Evolutionary conservation across 2,888 invertebrate species (phyloP), one percentile per base, ranked within the genome.

Genomic region (Pristionchus entomophagus): DNA sequence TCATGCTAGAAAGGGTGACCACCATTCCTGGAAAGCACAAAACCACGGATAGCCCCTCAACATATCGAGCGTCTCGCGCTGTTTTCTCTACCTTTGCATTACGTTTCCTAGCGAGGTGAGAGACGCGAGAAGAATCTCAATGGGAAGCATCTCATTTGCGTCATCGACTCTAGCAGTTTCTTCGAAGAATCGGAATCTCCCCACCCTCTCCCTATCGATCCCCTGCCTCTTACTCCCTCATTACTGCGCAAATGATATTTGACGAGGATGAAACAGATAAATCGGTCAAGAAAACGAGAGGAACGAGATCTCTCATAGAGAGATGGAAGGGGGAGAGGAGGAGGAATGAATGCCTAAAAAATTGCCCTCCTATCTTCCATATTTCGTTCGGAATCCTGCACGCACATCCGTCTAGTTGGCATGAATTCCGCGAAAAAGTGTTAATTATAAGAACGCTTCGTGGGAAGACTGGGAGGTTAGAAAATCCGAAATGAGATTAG

Each of bases 261-360:
- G 45, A 49, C 41, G 45, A 14, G 26, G 77, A 32, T 22, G 59
- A 38, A 29, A 29, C n/a, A 29, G 73, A 73, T 32, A 29, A 3
- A 53, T 22, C 10, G 53, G 22, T 49, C 35, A 26, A 22, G 81
- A 29, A 62, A 59, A 62, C 49, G 22, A 32, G 56, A 26, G 51
- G 56, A 29, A 35, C 38, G 38, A 49, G 77, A 78, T 78, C 49
- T 49, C 12, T 41, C 29, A 2, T 29, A 4, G 19, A 29, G 22
- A 73, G 32, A 35, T 73, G 8, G 10, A 35, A 12, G 41, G 73
- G 32, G 59, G 51, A 10, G 82, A 41, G 32, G 51, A 82, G 8
- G 38, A 59, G 59, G 82, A 45, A 59, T 45, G 78, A 78, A 78
- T 78, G 51, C 78, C 78, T 78, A 35, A 29, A 49, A 49, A 49